A percentile compares a stretch with the other conserved stretches of the same genome.
Evolutionary conservation across 2,113 vertebrate genomes (phyloP).

Genomic region (Epinephelus moara): DNA sequence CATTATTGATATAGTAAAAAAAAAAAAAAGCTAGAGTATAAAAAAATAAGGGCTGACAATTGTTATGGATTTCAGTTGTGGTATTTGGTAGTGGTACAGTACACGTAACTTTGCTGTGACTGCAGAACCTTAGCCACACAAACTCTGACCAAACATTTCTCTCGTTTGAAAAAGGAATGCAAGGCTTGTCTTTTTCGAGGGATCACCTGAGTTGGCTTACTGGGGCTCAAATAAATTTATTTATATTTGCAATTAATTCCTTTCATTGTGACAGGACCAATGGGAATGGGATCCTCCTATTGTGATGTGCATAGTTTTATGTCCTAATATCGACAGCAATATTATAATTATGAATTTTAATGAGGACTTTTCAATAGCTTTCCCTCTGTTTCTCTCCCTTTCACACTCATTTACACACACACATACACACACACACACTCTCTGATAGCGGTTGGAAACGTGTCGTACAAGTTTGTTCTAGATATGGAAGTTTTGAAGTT

Average conservation of each 20-base stretch:
- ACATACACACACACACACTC: not conserved
- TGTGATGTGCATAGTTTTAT: not conserved
- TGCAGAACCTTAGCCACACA: not conserved
- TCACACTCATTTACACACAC: no score
- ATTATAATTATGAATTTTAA: not conserved
- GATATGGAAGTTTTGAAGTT: not conserved
- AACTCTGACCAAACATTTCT: not conserved
- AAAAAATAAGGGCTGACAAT: no score
- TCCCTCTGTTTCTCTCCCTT: not conserved
- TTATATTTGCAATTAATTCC: no score
- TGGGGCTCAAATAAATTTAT: not conserved
- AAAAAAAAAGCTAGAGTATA: no score
- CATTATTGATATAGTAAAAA: not conserved
- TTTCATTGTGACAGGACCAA: not conserved
- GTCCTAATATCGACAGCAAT: not conserved
- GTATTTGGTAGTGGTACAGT: not conserved
- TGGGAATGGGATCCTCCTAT: no score
- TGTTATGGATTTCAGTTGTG: not conserved
- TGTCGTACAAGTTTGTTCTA: constrained; percentile 5
- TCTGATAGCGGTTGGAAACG: not conserved
- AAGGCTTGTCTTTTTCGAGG: not conserved
- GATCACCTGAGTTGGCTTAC: not conserved
- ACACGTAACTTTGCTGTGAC: constrained; percentile 1
- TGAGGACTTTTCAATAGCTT: not conserved
- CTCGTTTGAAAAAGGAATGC: not conserved